phyloP scores from a whole-genome alignment of 2,888 invertebrate genomes.

The Oxytorus armatus region DNA sequence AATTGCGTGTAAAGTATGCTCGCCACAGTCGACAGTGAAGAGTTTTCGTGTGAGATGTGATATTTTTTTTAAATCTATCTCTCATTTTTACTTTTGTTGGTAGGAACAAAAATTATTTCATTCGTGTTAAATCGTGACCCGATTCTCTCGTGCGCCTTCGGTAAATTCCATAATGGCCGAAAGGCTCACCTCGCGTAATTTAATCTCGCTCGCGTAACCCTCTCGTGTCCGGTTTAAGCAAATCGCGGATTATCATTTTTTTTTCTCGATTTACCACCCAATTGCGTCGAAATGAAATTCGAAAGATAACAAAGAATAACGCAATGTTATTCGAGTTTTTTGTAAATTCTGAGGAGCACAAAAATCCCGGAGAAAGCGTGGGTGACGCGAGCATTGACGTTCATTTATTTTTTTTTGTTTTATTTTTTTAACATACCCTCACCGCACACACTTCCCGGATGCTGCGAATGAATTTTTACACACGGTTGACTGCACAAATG shows the following conservation, averaged over 20 bases:
- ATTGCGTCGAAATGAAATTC: constrained; percentile 22
- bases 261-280: too few species aligned
- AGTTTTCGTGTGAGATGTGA: background rate
- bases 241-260: constrained; percentile 12
- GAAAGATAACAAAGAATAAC: background rate
- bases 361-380: background rate
- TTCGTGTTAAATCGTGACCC: constrained; percentile 10
- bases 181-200: constrained; percentile 7
- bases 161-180: constrained; percentile 59
- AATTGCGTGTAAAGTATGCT: constrained; percentile 7
- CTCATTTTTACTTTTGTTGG: background rate
- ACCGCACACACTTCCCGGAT: constrained; percentile 17
- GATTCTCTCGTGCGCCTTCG: constrained; percentile 33
- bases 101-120: background rate
- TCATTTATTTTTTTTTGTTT: too few species aligned
- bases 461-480: constrained; percentile 19
- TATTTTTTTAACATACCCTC: constrained; percentile 30
- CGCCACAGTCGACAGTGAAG: constrained; percentile 22
- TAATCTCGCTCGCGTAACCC: too few species aligned
- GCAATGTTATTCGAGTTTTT: constrained; percentile 23
- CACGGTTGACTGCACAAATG: background rate
- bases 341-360: background rate
- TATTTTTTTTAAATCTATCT: constrained; percentile 8
- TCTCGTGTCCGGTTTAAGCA: background rate
- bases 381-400: constrained; percentile 26